Evolutionary conservation across 2,113 vertebrate genomes (phyloP), one percentile per base, ranked within the genome.

Genomic region (Alectura lathami): DNA sequence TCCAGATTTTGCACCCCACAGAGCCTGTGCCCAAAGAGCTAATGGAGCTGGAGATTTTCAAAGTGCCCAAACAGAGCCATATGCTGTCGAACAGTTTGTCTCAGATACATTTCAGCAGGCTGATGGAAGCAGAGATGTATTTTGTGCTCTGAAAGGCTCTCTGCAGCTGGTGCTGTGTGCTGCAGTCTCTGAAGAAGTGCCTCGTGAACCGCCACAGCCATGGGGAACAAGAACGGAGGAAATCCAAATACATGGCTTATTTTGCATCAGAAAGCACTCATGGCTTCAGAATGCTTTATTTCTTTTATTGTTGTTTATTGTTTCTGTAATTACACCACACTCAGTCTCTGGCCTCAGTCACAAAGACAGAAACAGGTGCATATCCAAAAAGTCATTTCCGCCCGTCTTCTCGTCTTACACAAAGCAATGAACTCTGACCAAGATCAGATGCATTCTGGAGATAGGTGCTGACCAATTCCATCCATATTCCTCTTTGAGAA

Each of bases 171-270:
- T 21, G 69, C 23, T 63, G 5, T 1, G 3, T 13, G 4, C 18
- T 43, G 9, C 18, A 76, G 21, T 6, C 56, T 75, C 74, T 82
- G 32, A 66, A 79, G 40, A 66, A 89, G 22, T 42, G 8, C 15
- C 38, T 42, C 43, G 29, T 69, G 36, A 83, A 42, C 40, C 51
- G 36, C 8, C 15, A 51, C 42, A 59, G 32, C 17, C 27, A n/a
- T 1, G 1, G 26, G 18, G 14, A 80, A 40, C 0, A 3, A 67
- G 56, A 74, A 57, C 3, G 3, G 11, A 63, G 24, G 14, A 67
- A 88, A 78, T 7, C 1, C 34, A 78, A 59, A 63, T 69, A 53
- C 83, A n/a, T 8, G 27, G 7, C 4, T 83, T 66, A 32, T 54
- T 53, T 93, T 88, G 13, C 38, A 56, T 6, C 9, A 3, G 7